Evolutionary conservation across 2,888 invertebrate genomes (phyloP).

Genomic region (Drosophila cognata): DNA sequence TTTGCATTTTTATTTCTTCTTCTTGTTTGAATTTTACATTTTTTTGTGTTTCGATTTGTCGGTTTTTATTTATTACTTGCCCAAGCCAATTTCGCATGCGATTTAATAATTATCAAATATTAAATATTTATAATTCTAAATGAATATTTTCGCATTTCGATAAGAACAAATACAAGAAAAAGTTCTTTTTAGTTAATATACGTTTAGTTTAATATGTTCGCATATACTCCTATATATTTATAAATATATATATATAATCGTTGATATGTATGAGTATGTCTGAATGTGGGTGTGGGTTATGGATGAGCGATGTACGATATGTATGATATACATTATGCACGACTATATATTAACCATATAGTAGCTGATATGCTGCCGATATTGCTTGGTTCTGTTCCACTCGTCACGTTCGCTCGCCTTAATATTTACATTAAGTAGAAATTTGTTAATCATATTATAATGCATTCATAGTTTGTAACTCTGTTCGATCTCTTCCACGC

Average conservation of each 20-base stretch:
- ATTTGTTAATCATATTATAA: constrained; percentile 60
- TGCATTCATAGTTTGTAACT: constrained; percentile 52
- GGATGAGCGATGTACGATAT: constrained; percentile 31
- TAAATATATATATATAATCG: constrained; percentile 29
- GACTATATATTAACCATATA: constrained; percentile 61
- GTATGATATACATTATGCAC: constrained; percentile 64
- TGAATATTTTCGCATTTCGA: constrained; percentile 43
- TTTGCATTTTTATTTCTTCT: constrained; percentile 15
- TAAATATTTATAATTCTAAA: constrained; percentile 51
- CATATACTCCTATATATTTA: constrained; percentile 16
- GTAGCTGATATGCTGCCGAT: constrained; percentile 74
- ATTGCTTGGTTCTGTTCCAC: constrained; percentile 64
- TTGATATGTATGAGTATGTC: constrained; percentile 19
- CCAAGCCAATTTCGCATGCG: constrained; percentile 28
- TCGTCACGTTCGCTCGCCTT: constrained; percentile 61
- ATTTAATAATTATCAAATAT: constrained; percentile 52
- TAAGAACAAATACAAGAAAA: constrained; percentile 51
- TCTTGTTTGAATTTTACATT: constrained; percentile 28
- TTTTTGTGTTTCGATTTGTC: constrained; percentile 27
- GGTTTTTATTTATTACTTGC: not conserved
- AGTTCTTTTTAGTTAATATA: constrained; percentile 41
- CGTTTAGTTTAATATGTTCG: constrained; percentile 39
- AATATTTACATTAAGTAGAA: constrained; percentile 83
- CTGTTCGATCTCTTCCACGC: not conserved
- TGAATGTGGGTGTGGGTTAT: constrained; percentile 15